Evolutionary conservation across 2,797 vertebrate genomes (phyloP).

Genomic region (Gorsachius magnificus): DNA sequence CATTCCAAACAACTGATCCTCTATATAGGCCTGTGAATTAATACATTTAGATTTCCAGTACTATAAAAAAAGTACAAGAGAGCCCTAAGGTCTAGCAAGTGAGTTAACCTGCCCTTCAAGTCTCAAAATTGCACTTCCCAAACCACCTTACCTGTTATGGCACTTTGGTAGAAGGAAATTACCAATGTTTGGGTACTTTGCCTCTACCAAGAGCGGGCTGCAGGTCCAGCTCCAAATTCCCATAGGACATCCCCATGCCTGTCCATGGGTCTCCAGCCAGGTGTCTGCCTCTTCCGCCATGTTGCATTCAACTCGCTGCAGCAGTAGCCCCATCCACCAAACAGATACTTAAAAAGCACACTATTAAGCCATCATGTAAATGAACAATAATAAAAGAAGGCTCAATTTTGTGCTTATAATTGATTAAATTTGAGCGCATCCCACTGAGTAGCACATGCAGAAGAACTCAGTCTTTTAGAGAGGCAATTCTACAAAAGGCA

Average conservation of each 20-base stretch:
- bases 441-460: accelerated
- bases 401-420: neutral
- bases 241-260: neutral
- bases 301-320: neutral
- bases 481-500: neutral
- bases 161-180: neutral
- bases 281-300: neutral
- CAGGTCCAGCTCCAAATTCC: neutral
- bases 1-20: neutral
- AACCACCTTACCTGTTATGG: neutral
- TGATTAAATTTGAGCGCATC: neutral
- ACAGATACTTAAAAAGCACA: neutral
- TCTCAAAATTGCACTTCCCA: neutral
- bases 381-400: neutral
- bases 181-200: neutral
- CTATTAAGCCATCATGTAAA: neutral
- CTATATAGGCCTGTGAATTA: neutral
- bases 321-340: accelerated
- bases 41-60: neutral
- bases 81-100: neutral
- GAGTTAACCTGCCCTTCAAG: neutral
- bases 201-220: neutral
- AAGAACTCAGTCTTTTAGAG: neutral
- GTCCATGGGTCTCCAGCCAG: neutral
- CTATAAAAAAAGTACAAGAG: neutral